Base-by-base conservation (phyloP, 2,888 invertebrate species). In the Pammene fasciana region DNA sequence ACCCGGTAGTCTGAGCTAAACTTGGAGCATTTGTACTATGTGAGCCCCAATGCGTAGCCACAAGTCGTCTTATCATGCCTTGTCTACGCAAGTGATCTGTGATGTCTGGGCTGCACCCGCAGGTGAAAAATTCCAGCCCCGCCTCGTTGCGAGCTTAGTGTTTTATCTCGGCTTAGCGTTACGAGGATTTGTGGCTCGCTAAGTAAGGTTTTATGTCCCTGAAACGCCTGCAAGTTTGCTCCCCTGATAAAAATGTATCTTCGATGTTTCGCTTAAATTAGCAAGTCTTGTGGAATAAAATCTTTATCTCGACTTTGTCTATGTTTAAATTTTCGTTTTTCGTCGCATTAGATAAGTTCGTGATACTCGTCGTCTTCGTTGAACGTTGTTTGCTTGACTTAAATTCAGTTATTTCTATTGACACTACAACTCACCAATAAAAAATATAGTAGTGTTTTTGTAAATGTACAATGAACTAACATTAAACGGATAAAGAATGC, bases 141-240 rank as follows among this genome's bases (percentile, higher is more conserved):
- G 87, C 83, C 86, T 85, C 88, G 83, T 82, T 84, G 87, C 86
- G 84, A 87, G 90, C 90, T 89, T 89, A 89, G 87, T 90, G 89
- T 90, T 92, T 92, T 92, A 92, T 92, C 91, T 90, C 88, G 88
- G 90, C 90, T 92, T 89, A 90, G 85, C 88, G 86, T 92, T 92
- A 92, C 90, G 88, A 92, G 90, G 88, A 92, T 92, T 90, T 92
- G 91, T 92, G 89, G 90, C 87, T 89, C 86, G 85, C 90, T 91
- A 92, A 91, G 90, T 90, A 91, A 91, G 85, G 90, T 91, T 91
- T 92, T 92, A 92, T 92, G 91, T 89, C 86, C 82, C 84, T 82
- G 86, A 80, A 87, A 86, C 83, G 86, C 84, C 85, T 86, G 86
- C 86, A 88, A 89, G 82, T 88, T 86, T 85, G 85, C 81, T 87